These are phyloP conservation scores for Orchesella flavescens DNA, from an alignment of 2,888 invertebrate species.

Conservation along the genomic window DNA sequence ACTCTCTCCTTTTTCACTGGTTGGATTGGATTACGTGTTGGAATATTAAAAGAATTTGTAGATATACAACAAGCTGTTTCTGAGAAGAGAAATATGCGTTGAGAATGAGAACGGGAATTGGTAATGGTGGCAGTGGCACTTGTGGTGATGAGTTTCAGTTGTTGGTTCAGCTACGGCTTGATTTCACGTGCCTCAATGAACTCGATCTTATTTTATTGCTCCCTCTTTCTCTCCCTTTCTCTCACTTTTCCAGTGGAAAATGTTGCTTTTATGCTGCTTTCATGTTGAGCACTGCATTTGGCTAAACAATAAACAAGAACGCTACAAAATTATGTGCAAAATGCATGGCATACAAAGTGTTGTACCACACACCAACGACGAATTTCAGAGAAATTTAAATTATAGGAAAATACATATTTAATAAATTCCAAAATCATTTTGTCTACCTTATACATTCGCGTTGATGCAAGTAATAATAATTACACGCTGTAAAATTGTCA, in stretches of 20 bases:
- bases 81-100: not conserved
- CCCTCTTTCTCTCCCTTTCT: not conserved
- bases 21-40: too few species aligned
- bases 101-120: conserved; percentile 30
- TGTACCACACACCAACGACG: too few species aligned
- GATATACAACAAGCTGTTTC: conserved; percentile 12
- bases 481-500: too few species aligned
- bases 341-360: too few species aligned
- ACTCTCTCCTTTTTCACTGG: not conserved
- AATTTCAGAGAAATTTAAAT: too few species aligned
- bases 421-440: too few species aligned
- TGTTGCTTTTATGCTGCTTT: too few species aligned
- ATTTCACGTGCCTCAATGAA: conserved; percentile 1
- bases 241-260: not conserved
- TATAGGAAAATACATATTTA: too few species aligned
- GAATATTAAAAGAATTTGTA: too few species aligned
- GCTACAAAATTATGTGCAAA: not conserved
- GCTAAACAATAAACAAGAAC: too few species aligned
- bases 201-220: not conserved
- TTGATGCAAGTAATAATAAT: too few species aligned
- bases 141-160: conserved; percentile 50
- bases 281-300: not conserved
- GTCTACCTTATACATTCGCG: too few species aligned
- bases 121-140: conserved; percentile 54
- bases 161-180: conserved; percentile 24